Evolutionary conservation across 30 jellyfish, hydroid and myxozoan genomes (phyloP).

Genomic region (Cassiopea andromeda): DNA sequence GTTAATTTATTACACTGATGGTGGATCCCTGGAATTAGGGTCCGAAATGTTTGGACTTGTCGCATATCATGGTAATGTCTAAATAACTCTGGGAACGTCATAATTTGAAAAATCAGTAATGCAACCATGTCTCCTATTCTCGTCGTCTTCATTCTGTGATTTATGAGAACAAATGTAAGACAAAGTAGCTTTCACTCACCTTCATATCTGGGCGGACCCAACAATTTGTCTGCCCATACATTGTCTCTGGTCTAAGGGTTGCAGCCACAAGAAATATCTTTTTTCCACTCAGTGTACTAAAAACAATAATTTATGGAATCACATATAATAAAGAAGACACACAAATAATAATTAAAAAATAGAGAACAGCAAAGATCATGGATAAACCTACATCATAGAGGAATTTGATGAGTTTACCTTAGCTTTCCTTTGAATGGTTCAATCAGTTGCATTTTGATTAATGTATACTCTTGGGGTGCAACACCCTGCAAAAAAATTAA

Average conservation of each 20-base stretch:
- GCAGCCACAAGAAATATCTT: conserved; percentile 92
- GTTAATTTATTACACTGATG: too few relatives aligned
- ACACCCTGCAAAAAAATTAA: conserved; percentile 69
- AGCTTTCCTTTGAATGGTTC: conserved; percentile 85
- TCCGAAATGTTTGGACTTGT: too few relatives aligned
- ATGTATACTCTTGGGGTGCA: conserved; percentile 97
- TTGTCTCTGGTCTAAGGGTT: conserved; percentile 97
- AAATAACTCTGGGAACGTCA: too few relatives aligned
- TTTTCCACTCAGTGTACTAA: conserved; percentile 86
- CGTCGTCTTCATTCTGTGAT: too few relatives aligned
- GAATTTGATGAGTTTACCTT: conserved; percentile 54
- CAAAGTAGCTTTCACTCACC: conserved; percentile 13
- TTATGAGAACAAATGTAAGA: background rate
- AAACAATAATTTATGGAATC: conserved; percentile 1
- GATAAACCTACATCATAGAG: background rate
- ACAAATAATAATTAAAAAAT: too few relatives aligned
- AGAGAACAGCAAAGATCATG: too few relatives aligned
- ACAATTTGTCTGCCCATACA: conserved; percentile 98
- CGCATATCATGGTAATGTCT: too few relatives aligned
- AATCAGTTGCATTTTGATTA: conserved; percentile 84
- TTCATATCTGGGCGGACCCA: conserved; percentile 97
- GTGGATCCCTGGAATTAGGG: too few relatives aligned
- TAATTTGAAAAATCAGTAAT: too few relatives aligned
- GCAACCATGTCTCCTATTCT: too few relatives aligned
- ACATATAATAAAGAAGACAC: background rate